Conservation (phyloP, 2,113 vertebrate genomes). For the Pangasianodon gigas region DNA sequence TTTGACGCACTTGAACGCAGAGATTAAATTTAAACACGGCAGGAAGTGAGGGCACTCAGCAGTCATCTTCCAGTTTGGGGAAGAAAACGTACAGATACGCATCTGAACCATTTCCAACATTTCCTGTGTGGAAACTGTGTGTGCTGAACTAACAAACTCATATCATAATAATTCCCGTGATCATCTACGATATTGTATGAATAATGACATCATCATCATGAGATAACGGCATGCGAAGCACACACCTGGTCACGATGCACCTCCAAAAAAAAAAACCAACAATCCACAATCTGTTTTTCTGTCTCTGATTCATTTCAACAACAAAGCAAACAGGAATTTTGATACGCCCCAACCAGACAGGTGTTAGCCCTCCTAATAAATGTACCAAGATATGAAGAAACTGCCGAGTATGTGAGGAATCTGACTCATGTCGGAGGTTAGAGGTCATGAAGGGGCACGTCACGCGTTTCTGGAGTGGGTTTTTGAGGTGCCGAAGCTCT, state of each 20-base stretch:
- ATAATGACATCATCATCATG: background rate
- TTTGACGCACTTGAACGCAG: background rate
- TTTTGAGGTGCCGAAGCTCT: background rate
- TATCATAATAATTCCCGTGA: background rate
- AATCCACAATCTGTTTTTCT: background rate
- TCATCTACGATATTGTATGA: background rate
- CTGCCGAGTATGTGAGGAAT: slow-evolving; percentile 61
- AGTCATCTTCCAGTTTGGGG: slow-evolving; percentile 52
- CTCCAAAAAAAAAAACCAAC: background rate
- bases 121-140: background rate
- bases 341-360: background rate
- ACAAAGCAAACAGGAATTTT: background rate
- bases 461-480: slow-evolving; percentile 35
- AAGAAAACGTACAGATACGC: background rate
- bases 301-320: background rate
- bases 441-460: slow-evolving; percentile 45
- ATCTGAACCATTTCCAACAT: slow-evolving; percentile 4
- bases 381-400: background rate
- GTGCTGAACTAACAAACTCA: background rate
- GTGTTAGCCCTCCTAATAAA: background rate
- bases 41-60: slow-evolving; percentile 59
- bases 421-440: slow-evolving; percentile 31
- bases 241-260: background rate
- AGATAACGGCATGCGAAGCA: background rate
- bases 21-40: slow-evolving; percentile 65